These are phyloP conservation scores for Columba livia DNA, from an alignment of 2,113 vertebrate species.

Conservation along the genomic window DNA sequence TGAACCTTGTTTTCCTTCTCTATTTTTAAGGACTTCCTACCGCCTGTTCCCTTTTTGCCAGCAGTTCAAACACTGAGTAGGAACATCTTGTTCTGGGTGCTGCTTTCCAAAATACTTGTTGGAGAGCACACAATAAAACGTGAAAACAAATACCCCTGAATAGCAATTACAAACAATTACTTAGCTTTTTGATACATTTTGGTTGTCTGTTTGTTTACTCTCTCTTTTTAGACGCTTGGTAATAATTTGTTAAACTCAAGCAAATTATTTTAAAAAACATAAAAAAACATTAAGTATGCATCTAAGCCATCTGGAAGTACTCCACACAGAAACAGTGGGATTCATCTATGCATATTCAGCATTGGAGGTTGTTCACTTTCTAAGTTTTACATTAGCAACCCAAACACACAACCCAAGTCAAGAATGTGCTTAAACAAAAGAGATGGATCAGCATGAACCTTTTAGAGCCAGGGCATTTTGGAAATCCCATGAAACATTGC, in stretches of 20 bases:
- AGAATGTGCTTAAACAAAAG: neutral
- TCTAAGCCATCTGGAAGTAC: conserved; percentile 32
- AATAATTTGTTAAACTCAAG: conserved; percentile 29
- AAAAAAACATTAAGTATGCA: neutral
- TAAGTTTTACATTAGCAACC: neutral
- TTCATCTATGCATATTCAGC: neutral
- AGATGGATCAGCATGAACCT: neutral
- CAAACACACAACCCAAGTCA: neutral
- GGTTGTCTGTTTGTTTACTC: neutral
- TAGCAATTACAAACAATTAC: conserved; percentile 30
- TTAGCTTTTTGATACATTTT: neutral
- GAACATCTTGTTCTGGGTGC: neutral
- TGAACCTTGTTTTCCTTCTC: neutral
- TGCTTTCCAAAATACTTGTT: neutral
- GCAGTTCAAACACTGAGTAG: neutral
- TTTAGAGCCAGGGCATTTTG: neutral
- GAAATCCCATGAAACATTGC: neutral
- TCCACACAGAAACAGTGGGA: neutral
- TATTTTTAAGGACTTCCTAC: neutral
- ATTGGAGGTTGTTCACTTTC: neutral
- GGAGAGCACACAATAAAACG: neutral
- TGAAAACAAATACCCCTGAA: neutral
- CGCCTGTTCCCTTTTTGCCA: neutral
- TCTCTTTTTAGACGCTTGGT: neutral
- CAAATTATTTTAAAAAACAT: conserved; percentile 36